Evolutionary conservation across 2,888 invertebrate species (phyloP).

Genomic region (Dichetophora obliterata): DNA sequence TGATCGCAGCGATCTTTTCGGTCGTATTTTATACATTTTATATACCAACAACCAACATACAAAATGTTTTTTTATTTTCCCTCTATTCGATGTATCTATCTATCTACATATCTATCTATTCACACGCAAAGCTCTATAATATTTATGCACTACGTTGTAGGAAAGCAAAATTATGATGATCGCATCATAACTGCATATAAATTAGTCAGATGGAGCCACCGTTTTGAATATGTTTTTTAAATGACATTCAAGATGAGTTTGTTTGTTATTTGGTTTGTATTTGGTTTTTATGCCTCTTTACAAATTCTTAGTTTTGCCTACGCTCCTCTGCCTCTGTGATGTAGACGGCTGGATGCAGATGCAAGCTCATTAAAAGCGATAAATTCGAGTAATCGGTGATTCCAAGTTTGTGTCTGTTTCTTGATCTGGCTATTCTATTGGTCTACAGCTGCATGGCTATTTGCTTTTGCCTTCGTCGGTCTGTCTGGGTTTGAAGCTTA

Average conservation of each 20-base stretch:
- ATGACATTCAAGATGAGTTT: background rate
- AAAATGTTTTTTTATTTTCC: background rate
- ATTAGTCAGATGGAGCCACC: conserved; percentile 50
- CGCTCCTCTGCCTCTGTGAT: no score
- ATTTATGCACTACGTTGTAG: background rate
- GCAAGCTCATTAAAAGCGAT: conserved; percentile 39
- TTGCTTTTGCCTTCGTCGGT: background rate
- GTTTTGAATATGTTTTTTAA: conserved; percentile 22
- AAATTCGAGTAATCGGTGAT: conserved; percentile 24
- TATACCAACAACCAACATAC: background rate
- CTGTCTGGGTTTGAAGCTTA: background rate
- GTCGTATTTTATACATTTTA: background rate
- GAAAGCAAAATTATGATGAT: conserved; percentile 51
- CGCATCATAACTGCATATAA: conserved; percentile 57
- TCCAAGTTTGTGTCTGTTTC: conserved; percentile 4
- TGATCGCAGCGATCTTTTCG: background rate
- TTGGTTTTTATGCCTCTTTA: background rate
- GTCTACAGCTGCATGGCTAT: no score
- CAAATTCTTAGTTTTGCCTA: background rate
- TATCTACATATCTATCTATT: background rate
- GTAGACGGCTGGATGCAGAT: conserved; percentile 29
- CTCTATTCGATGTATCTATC: background rate
- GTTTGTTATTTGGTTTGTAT: background rate
- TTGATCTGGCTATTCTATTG: background rate
- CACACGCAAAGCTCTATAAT: conserved; percentile 5